Base-by-base conservation (phyloP, 2,797 vertebrate genomes). In the Poeciliopsis turneri region DNA sequence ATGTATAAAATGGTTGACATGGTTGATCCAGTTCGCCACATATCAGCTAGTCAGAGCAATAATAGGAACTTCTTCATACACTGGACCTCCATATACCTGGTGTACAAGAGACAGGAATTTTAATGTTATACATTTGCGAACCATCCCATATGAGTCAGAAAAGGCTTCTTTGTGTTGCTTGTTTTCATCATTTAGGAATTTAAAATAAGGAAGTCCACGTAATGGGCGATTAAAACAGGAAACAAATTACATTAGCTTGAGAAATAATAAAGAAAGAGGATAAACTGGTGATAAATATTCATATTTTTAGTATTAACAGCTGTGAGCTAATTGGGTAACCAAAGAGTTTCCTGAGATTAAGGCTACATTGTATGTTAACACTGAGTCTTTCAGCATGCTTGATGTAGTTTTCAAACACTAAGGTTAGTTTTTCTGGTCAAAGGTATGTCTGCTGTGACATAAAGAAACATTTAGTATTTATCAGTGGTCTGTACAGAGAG, bases 401-500 rank as follows among this genome's bases (percentile, higher is more conserved):
- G 20, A n/a, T 69, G n/a, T 16, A 46, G 43, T 30, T 71, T 45
- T 28, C 41, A 71, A 12, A 71, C 43, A 16, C 5, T 46, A 46
- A 46, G 8, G 43, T 28, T 28, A 16, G 25, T 71, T 15, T 43
- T 39, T 45, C 36, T 69, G 11, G 4, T 43, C 12, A n/a, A 11
- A n/a, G 66, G 39, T 43, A 43, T 41, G 66, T 12, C 68, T n/a
- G 5, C 25, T 71, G 43, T 46, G 25, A 28, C 41, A n/a, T 12
- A 83, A 72, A 69, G 47, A 70, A 59, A 55, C 43, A 4, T 36
- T 46, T n/a, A 47, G 39, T 12, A 79, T 76, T 86, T 77, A 78
- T 79, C 73, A 71, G 75, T 88, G 76, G 70, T 39, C 77, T 72
- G 41, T 49, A 57, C 55, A 43, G 77, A 81, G 79, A 90, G 92